Evolutionary conservation across 2,888 invertebrate genomes (phyloP).

Genomic region (Aricia artaxerxes): DNA sequence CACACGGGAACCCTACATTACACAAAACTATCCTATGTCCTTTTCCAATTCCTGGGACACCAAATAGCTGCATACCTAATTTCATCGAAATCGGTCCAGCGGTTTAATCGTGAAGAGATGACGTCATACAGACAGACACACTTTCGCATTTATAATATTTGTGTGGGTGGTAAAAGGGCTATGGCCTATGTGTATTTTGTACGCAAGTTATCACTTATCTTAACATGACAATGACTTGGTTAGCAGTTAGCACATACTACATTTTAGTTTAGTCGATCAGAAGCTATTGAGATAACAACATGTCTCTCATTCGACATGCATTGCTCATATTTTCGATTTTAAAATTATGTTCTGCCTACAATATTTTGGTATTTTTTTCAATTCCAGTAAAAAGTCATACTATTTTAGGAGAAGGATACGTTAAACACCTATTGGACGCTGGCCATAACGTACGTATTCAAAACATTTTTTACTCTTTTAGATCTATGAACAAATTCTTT

Average conservation of each 20-base stretch:
- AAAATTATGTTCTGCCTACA: background rate
- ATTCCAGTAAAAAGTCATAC: slow-evolving; percentile 10
- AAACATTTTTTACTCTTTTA: background rate
- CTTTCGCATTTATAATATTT: too few species aligned
- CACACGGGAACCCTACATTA: too few species aligned
- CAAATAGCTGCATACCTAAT: too few species aligned
- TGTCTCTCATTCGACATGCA: background rate
- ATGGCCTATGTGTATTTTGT: too few species aligned
- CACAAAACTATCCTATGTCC: too few species aligned
- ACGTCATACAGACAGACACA: too few species aligned
- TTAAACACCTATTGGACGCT: slow-evolving; percentile 10
- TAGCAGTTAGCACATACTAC: background rate
- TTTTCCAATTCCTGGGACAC: too few species aligned
- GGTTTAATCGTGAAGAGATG: too few species aligned
- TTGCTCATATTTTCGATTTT: background rate
- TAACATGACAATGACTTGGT: background rate
- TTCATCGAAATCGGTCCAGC: too few species aligned
- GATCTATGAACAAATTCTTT: background rate
- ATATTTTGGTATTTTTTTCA: slow-evolving; percentile 14
- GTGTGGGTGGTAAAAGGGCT: too few species aligned
- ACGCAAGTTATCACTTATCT: background rate
- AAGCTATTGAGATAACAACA: background rate
- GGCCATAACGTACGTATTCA: slow-evolving; percentile 8
- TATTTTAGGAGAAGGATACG: slow-evolving; percentile 18
- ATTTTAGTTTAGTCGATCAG: background rate